phyloP scores from a whole-genome alignment of 2,888 invertebrate genomes.

The Cyaniris semiargus region DNA sequence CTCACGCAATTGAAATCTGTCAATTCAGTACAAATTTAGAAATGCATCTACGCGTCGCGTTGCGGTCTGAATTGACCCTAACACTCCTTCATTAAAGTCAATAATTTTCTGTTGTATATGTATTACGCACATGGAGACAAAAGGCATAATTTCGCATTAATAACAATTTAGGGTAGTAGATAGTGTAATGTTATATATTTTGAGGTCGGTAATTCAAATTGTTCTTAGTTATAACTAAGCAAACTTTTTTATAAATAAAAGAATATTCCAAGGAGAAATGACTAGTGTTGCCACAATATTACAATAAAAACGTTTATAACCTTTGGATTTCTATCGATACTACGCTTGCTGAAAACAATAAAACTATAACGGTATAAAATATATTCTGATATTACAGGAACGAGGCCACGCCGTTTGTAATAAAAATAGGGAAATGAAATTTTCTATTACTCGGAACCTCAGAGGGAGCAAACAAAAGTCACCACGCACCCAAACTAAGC shows the following conservation, averaged over 20 bases:
- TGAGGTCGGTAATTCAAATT: no score
- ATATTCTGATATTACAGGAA: neutral
- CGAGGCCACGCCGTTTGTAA: neutral
- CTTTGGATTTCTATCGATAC: neutral
- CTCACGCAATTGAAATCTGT: no score
- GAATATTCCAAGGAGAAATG: no score
- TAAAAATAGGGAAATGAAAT: slow-evolving; percentile 7
- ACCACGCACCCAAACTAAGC: slow-evolving; percentile 6
- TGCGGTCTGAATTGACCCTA: no score
- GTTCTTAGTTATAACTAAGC: no score
- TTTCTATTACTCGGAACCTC: neutral
- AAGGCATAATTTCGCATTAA: no score
- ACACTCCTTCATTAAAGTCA: neutral
- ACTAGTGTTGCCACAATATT: neutral
- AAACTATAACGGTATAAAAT: neutral
- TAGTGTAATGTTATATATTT: no score
- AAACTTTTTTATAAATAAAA: no score
- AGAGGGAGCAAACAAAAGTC: slow-evolving; percentile 23
- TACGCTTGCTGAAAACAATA: neutral
- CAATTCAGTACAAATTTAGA: no score
- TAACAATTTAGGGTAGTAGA: no score
- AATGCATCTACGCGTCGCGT: no score
- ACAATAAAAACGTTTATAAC: neutral
- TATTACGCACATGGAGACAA: no score
- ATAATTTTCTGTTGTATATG: neutral